Evolutionary conservation across 1,140 invertebrate species (phyloP).

Genomic region (Papilio dardanus): DNA sequence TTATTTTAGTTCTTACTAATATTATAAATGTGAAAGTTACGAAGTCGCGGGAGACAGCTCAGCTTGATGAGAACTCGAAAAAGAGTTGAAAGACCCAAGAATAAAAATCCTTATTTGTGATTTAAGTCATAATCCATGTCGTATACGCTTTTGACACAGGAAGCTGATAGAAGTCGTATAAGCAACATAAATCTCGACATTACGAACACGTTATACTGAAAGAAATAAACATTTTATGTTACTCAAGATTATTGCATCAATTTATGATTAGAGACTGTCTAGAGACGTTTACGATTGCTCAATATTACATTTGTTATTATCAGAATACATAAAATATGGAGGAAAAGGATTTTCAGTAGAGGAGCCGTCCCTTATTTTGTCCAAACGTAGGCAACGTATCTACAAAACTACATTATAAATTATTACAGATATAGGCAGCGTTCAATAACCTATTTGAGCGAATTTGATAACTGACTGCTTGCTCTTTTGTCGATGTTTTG

Average conservation of each 20-base stretch:
- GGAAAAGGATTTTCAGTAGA: too few relatives aligned
- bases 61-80: neutral
- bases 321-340: too few relatives aligned
- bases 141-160: slow-evolving; percentile 4
- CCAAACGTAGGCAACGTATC: too few relatives aligned
- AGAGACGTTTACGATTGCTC: slow-evolving; percentile 8
- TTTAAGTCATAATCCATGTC: slow-evolving; percentile 20
- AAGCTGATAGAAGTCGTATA: neutral
- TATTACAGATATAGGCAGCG: too few relatives aligned
- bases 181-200: slow-evolving; percentile 17
- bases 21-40: too few relatives aligned
- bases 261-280: slow-evolving; percentile 38
- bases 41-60: too few relatives aligned
- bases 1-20: too few relatives aligned
- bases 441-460: too few relatives aligned
- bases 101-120: neutral
- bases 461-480: too few relatives aligned
- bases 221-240: slow-evolving; percentile 38
- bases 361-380: too few relatives aligned
- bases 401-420: too few relatives aligned
- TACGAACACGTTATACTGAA: slow-evolving; percentile 5
- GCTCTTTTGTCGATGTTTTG: neutral
- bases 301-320: neutral
- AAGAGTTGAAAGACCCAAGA: neutral
- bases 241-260: slow-evolving; percentile 29